Evolutionary conservation across 2,113 vertebrate species (phyloP).

Genomic region (Pavo muticus): DNA sequence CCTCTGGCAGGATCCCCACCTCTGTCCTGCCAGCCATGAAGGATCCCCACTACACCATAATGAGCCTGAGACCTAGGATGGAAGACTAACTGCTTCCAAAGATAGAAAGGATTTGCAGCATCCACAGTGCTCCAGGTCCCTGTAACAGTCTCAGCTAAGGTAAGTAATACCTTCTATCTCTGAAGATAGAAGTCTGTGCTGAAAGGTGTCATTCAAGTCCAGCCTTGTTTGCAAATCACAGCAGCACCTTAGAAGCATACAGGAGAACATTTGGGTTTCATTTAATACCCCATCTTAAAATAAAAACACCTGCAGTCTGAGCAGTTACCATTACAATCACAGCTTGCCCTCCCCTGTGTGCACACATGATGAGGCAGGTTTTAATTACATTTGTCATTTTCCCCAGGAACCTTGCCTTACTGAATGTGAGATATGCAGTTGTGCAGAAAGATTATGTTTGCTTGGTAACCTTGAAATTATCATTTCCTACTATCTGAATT

Average conservation of each 20-base stretch:
- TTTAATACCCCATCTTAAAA: conserved; percentile 32
- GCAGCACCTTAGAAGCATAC: not conserved
- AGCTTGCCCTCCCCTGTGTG: conserved; percentile 40
- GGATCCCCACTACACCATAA: fast-evolving
- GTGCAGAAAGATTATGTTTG: not conserved
- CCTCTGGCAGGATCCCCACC: not conserved
- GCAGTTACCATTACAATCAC: conserved; percentile 22
- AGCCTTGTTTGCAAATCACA: not conserved
- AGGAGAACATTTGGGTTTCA: not conserved
- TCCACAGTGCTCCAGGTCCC: not conserved
- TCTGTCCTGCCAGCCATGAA: not conserved
- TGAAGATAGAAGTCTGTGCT: not conserved
- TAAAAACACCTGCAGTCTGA: conserved; percentile 38
- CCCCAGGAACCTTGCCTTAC: conserved; percentile 16
- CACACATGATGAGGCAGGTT: conserved; percentile 24
- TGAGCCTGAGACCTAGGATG: fast-evolving
- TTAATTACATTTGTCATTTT: conserved; percentile 66
- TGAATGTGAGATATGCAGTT: not conserved
- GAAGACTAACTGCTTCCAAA: not conserved
- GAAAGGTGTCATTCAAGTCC: not conserved
- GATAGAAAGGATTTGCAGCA: not conserved
- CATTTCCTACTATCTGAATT: not conserved
- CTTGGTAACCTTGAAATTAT: not conserved
- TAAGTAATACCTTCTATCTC: not conserved
- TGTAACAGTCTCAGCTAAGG: not conserved